Conservation (phyloP, 2,113 vertebrate genomes). For the Trachemys scripta region DNA sequence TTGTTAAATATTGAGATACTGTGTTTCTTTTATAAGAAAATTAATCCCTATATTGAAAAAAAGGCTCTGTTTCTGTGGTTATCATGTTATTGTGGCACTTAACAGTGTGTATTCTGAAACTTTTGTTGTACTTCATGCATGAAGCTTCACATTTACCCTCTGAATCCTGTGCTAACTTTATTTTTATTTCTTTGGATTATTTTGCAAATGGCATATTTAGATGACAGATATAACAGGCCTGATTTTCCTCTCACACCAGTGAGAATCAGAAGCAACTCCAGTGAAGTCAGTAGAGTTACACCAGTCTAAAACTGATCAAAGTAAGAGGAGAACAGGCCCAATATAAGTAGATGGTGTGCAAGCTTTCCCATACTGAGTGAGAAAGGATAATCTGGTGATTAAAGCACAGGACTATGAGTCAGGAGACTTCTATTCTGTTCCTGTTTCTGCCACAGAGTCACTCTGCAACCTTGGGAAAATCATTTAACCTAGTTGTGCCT, state of each 20-base stretch:
- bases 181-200: neutral
- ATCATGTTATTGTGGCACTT: neutral
- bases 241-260: neutral
- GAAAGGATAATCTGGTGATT: neutral
- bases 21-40: neutral
- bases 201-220: neutral
- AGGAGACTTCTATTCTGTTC: neutral
- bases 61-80: neutral
- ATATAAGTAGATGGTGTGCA: neutral
- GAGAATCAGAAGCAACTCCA: neutral
- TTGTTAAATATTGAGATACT: neutral
- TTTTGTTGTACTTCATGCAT: neutral
- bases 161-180: neutral
- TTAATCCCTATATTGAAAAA: neutral
- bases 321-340: neutral
- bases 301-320: neutral
- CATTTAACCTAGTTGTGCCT: neutral
- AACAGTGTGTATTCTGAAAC: neutral
- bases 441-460: neutral
- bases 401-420: neutral
- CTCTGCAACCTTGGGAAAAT: neutral
- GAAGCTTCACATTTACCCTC: neutral
- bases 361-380: neutral
- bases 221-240: neutral
- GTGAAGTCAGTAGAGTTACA: neutral